Evolutionary conservation across 2,113 vertebrate genomes (phyloP), one percentile per base, ranked within the genome.

Genomic region (Gobio gobio): DNA sequence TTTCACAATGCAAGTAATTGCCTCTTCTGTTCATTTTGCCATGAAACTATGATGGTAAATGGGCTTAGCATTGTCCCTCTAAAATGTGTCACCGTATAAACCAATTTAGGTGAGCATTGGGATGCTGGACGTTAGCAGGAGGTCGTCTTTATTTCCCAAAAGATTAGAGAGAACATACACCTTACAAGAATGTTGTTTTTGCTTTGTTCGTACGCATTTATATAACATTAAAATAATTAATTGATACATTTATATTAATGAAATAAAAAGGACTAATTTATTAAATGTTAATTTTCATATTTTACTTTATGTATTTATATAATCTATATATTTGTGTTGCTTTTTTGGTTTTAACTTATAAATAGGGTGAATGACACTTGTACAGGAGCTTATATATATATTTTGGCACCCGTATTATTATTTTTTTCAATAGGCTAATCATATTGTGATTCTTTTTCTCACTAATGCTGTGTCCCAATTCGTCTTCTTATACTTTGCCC

Each of bases 1-100:
- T 78, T 58, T 78, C 76, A 78, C 56, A 78, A 61, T 59, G 36
- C 51, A 78, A 78, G 76, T 22, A 78, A 78, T 40, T 59, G 76
- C 76, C 33, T 78, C 26, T 24, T 26, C 54, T 78, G 51, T 78
- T 33, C 18, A 33, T 24, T 59, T 78, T 78, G 54, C 51, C 54
- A 9, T 36, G 20, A 58, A 78, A 40, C 56, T 59, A 14, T 58
- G 51, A 76, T 5, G 47, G 24, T 8, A 54, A 54, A 29, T 54
- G 26, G 33, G 54, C 20, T 74, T 76, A 33, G 16, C 24, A 16
- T 33, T 33, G 49, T 16, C 74, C 24, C n/a, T 76, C 24, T 29
- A 76, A 18, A 54, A 54, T 33, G 7, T 36, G 64, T 20, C 2
- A 68, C 26, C 24, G 14, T 68, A 18, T 33, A 29, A 3, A 76